phyloP scores from a whole-genome alignment of 1,140 invertebrate species.

The Ceratina japonica region DNA sequence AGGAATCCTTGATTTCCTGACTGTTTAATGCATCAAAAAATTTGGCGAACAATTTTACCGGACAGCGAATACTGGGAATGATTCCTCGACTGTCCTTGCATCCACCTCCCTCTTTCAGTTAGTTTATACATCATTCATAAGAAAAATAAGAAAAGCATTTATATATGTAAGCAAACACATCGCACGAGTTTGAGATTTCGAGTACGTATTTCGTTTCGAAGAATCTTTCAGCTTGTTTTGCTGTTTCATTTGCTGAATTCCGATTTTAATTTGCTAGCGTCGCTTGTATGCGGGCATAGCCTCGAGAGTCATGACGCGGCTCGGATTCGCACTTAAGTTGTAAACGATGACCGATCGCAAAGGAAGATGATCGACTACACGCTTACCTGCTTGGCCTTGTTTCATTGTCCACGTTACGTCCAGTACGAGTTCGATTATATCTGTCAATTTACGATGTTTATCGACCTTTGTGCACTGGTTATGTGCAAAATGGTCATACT shows the following conservation, averaged over 20 bases:
- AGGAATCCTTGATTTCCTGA: not conserved
- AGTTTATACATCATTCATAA: no score
- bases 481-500: not conserved
- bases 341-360: constrained; percentile 47
- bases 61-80: constrained; percentile 12
- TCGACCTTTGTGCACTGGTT: not conserved
- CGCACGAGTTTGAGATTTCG: not conserved
- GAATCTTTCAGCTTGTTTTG: constrained; percentile 62
- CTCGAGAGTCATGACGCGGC: constrained; percentile 40
- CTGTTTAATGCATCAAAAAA: not conserved
- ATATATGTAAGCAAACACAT: not conserved
- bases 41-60: constrained; percentile 2
- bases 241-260: constrained; percentile 68
- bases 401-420: constrained; percentile 62
- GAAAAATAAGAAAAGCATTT: no score
- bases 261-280: constrained; percentile 67
- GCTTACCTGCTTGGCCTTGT: constrained; percentile 73
- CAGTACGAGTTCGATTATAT: constrained; percentile 16
- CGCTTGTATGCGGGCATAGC: constrained; percentile 60
- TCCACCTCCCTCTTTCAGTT: no score
- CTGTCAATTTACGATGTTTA: constrained; percentile 15
- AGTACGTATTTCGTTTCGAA: no score
- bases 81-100: not conserved
- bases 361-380: constrained; percentile 68
- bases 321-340: constrained; percentile 38